Conservation (phyloP, 2,797 vertebrate genomes). For the Lophius americanus region DNA sequence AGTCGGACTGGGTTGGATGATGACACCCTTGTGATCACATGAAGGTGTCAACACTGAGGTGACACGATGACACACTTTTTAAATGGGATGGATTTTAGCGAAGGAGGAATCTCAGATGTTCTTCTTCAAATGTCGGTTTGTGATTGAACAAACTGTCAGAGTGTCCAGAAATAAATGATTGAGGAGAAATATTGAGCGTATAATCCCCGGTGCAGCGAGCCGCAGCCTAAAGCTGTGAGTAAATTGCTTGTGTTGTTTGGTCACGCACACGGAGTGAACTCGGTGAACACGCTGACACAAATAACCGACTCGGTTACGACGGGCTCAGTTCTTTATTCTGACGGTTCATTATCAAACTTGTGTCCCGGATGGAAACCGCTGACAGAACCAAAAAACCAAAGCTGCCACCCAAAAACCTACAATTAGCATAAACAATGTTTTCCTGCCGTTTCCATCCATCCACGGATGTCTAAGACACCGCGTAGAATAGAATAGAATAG, state of each 20-base stretch:
- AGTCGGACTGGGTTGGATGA: no score
- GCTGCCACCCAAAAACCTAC: no score
- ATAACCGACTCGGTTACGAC: constrained; percentile 4
- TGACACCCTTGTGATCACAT: no score
- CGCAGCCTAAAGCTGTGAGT: constrained; percentile 44
- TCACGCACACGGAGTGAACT: constrained; percentile 31
- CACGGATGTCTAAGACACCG: no score
- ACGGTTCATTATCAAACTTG: background rate
- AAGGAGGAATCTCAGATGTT: no score
- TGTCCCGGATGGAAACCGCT: no score
- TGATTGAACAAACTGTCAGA: background rate
- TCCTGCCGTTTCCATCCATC: no score
- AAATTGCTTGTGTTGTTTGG: constrained; percentile 38
- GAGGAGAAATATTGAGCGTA: constrained; percentile 27
- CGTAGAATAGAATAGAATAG: no score
- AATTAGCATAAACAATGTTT: no score
- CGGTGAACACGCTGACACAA: constrained; percentile 59
- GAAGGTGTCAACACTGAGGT: background rate
- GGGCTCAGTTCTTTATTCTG: background rate
- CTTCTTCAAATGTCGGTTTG: background rate
- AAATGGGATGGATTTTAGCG: no score
- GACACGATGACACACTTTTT: background rate
- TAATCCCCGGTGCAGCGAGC: constrained; percentile 32
- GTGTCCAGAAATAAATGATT: background rate
- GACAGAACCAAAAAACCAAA: no score